These are phyloP conservation scores for Seira musarum DNA, from an alignment of 2,888 invertebrate genomes.

Conservation along the genomic window DNA sequence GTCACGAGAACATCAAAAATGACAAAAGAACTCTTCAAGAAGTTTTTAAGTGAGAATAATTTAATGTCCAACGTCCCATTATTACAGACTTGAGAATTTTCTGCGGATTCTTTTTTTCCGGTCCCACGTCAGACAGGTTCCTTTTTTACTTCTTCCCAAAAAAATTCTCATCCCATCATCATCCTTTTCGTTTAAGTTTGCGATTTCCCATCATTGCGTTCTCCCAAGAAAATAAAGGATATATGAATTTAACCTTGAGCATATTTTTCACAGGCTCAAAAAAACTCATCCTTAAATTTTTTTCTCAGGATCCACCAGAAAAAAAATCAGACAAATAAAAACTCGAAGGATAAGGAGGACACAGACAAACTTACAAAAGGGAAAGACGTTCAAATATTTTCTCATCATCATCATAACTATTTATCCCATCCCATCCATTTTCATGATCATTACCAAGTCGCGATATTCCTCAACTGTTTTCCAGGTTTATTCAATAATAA, in stretches of 20 bases:
- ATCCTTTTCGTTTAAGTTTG: conserved; percentile 11
- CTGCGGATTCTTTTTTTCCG: not conserved
- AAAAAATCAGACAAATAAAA: conserved; percentile 16
- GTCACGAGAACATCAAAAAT: not conserved
- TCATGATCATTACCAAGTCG: not conserved
- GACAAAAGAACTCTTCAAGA: not conserved
- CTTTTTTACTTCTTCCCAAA: conserved; percentile 19
- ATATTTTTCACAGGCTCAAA: conserved; percentile 46
- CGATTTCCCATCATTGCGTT: conserved; percentile 38
- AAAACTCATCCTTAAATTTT: conserved; percentile 38
- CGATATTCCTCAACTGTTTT: too few relatives aligned
- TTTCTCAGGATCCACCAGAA: conserved; percentile 29
- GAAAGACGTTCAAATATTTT: conserved; percentile 21
- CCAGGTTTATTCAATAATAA: not conserved
- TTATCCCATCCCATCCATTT: conserved; percentile 17
- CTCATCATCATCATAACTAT: conserved; percentile 16
- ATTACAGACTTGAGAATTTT: not conserved
- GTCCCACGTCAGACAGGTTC: not conserved
- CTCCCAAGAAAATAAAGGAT: conserved; percentile 22
- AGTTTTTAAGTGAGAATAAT: not conserved
- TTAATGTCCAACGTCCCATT: not conserved
- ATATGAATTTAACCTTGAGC: conserved; percentile 48
- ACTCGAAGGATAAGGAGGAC: too few relatives aligned
- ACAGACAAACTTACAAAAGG: conserved; percentile 12
- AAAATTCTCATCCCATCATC: conserved; percentile 17